Evolutionary conservation across 2,797 vertebrate genomes (phyloP), one percentile per base, ranked within the genome.

Genomic region (Melanotaenia trifasciata): DNA sequence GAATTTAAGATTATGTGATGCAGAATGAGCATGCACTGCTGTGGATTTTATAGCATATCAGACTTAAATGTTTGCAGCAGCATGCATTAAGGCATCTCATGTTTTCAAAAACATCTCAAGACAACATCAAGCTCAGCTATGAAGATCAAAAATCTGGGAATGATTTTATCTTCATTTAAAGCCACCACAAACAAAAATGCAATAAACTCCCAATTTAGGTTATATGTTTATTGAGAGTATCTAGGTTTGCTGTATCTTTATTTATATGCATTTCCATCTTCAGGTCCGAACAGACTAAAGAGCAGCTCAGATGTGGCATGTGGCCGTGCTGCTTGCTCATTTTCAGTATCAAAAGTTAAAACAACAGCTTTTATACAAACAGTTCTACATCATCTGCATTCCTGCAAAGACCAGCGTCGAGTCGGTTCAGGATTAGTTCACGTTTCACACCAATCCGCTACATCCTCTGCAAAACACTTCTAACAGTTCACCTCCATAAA

Each of bases 21-120:
- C 61, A 62, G 32, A 28, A 18, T 53, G 56, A 9, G 64, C 58
- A 65, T 81, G 72, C 72, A 72, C 51, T 75, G 36, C 14, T 54
- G 54, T 65, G 32, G 24, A 22, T 6, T 50, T 50, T 22, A 50
- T 9, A 72, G n/a, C 8, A 63, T 3, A 35, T 61, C 16, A 24
- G 67, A 62, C n/a, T 56, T 0, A 33, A 70, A 50, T 50, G 47
- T 50, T 50, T 50, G 11, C 20, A 22, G 47, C 47, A 22, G 47
- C 47, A 50, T 50, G 47, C 47, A 50, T 83, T 85, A 88, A 92
- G 87, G 89, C 80, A 80, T 84, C 64, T 78, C 36, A 80, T 74
- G 56, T 81, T 74, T 36, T 66, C 3, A 78, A 70, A 64, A 32
- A 74, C 24, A 80, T 47, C 13, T 11, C 53, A 53, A 50, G 13